phyloP scores from a whole-genome alignment of 1,140 invertebrate species.

The Euura saliciscinereae region DNA sequence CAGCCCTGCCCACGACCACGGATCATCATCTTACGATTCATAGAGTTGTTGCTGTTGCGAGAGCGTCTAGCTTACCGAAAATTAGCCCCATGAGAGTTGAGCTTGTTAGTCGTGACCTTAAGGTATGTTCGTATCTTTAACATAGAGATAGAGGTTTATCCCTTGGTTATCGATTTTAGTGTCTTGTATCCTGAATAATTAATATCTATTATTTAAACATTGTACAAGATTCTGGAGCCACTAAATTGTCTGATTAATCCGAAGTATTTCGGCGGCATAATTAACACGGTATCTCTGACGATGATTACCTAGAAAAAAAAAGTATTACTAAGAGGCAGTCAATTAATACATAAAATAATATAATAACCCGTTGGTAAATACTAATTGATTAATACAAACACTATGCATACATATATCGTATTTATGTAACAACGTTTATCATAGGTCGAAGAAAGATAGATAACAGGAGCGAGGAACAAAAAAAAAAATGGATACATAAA shows the following conservation, averaged over 20 bases:
- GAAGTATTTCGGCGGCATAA: not conserved
- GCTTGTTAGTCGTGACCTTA: not conserved
- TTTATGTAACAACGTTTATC: not conserved
- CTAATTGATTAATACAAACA: not conserved
- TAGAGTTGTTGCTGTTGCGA: slow-evolving; percentile 26
- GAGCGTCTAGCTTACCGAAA: not conserved
- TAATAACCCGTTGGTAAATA: not conserved
- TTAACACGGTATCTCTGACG: not conserved
- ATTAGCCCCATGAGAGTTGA: not conserved
- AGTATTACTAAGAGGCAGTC: slow-evolving; percentile 1
- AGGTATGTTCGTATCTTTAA: not conserved
- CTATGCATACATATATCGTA: not conserved
- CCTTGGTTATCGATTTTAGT: not conserved
- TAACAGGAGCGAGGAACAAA: too few species aligned
- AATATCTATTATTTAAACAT: not conserved
- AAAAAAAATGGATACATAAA: too few species aligned
- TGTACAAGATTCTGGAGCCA: not conserved
- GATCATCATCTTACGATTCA: slow-evolving; percentile 73
- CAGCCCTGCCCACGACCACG: slow-evolving; percentile 74
- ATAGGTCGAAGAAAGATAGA: not conserved
- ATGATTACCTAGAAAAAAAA: not conserved
- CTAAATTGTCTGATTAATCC: not conserved
- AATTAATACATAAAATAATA: not conserved
- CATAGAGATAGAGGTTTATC: not conserved
- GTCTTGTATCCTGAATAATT: not conserved